Evolutionary conservation across 2,888 invertebrate genomes (phyloP), one percentile per base, ranked within the genome.

Genomic region (Drosophila yooni): DNA sequence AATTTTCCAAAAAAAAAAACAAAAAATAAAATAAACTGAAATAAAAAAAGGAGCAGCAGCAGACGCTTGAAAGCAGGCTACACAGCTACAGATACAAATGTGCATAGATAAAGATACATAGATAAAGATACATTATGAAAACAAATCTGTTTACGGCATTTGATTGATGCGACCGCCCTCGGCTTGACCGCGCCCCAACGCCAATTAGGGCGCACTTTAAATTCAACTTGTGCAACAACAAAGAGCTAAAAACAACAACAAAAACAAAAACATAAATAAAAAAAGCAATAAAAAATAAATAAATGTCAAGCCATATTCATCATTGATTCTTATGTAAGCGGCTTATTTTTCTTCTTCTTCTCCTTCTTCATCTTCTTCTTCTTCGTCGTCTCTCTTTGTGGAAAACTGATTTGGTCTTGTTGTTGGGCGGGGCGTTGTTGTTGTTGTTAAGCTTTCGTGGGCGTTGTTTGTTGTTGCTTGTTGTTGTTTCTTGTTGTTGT

Each of bases 321-420:
- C 64, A 76, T 71, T 79, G 81, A 83, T 81, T 79, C 79, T 83
- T 83, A 86, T 83, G 83, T 86, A 83, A 83, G 86, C 83, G 60
- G 83, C 83, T 83, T 13, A 43, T 53, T 25, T 46, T 40, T 38
- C 2, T 15, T 21, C 21, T 21, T 21, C 21, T 21, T 21, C 21
- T 21, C 1, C 21, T 21, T 1, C 21, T 21, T 21, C 21, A 1
- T 21, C 21, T 21, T 21, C 15, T 38, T 2, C n/a, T 40, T 40
- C n/a, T 40, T n/a, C n/a, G 0, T 40, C 40, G 4, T 8, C 4
- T 34, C 52, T 10, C 46, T 56, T 33, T 25, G n/a, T 56, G 59
- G 66, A 66, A 74, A 82, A 69, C 77, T 75, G 79, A 76, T 74
- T 79, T 74, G 31, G 36, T 70, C 69, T 60, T 52, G 56, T 21